Evolutionary conservation across 1,140 invertebrate genomes (phyloP), one percentile per base, ranked within the genome.

Genomic region (Brachionus rubens): DNA sequence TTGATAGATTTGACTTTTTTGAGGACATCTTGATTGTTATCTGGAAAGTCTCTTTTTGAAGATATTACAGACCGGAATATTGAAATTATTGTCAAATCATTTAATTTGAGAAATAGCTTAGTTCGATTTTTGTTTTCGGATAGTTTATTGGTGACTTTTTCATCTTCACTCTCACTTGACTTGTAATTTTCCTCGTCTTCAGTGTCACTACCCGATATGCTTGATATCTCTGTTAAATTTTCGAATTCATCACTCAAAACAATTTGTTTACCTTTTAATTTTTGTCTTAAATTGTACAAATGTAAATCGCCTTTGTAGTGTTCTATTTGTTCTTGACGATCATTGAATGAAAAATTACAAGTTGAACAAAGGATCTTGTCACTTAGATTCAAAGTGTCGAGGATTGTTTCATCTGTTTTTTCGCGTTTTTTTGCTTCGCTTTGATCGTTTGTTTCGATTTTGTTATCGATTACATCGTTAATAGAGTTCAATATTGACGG

Each of bases 121-220:
- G 89, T 88, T 80, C 79, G 76, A 70, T 78, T 80, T 56, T 59
- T 59, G 0, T 36, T 28, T 2, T 59, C 36, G 16, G 14, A 0
- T 9, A 59, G 16, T 36, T 36, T 26, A 50, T 59, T 59, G 28
- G 54, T 33, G 0, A 36, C 28, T 7, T 28, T 5, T 47, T 56
- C 12, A 33, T 33, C 28, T 41, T 50, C 52, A 24, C 10, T 77
- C 72, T 80, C 79, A 21, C 41, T 72, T 43, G 59, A 65, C 40
- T 43, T 24, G 59, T 43, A 62, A 10, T 19, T 62, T 14, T 62
- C 24, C 67, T 89, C 88, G 3, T 87, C 87, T 30, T 89, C 88
- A 5, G 87, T 87, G 76, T 91, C 90, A 76, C 89, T 90, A 19
- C 90, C 90, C 3, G 90, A 91, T 77, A 91, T 88, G 84, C 90